A percentile compares a stretch with the other conserved stretches of the same genome.
Conservation (phyloP, 2,797 vertebrate species). For the Ctenosaura bakeri region DNA sequence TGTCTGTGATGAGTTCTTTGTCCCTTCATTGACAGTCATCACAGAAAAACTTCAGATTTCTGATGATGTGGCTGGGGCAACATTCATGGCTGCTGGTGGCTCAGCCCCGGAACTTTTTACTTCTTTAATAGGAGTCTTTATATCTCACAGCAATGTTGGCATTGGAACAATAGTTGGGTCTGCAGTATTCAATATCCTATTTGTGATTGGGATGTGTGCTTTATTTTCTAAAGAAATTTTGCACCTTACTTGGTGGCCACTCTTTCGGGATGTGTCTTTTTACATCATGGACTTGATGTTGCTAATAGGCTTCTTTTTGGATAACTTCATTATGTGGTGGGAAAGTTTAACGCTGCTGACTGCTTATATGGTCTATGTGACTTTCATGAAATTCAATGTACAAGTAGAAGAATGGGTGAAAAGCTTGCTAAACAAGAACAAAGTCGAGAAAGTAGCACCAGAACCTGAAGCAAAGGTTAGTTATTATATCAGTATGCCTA, state of each 20-base stretch:
- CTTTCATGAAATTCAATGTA: constrained; percentile 98
- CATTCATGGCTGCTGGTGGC: constrained; percentile 98
- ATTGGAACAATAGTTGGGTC: constrained; percentile 99
- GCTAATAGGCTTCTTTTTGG: constrained; percentile 98
- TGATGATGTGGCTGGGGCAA: constrained; percentile 97
- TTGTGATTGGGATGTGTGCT: constrained; percentile 99
- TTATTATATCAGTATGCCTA: constrained; percentile 63
- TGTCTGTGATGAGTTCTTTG: constrained; percentile 98
- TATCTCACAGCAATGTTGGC: constrained; percentile 98
- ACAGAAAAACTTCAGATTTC: constrained; percentile 95
- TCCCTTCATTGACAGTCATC: constrained; percentile 97
- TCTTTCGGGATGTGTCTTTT: constrained; percentile 97
- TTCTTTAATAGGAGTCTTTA: constrained; percentile 97
- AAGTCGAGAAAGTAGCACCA: constrained; percentile 93
- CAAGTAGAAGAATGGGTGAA: constrained; percentile 90
- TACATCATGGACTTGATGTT: constrained; percentile 97
- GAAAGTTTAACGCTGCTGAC: constrained; percentile 91
- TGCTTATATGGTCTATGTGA: constrained; percentile 90
- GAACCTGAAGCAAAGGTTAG: constrained; percentile 93
- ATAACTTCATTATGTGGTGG: constrained; percentile 94
- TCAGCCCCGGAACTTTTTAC: constrained; percentile 99
- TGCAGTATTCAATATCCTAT: constrained; percentile 98
- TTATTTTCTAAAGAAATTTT: constrained; percentile 98
- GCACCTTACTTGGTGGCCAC: constrained; percentile 98
- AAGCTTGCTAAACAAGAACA: constrained; percentile 89